Base-by-base conservation (phyloP, 2,797 vertebrate species). In the Atherinosoma microstoma region DNA sequence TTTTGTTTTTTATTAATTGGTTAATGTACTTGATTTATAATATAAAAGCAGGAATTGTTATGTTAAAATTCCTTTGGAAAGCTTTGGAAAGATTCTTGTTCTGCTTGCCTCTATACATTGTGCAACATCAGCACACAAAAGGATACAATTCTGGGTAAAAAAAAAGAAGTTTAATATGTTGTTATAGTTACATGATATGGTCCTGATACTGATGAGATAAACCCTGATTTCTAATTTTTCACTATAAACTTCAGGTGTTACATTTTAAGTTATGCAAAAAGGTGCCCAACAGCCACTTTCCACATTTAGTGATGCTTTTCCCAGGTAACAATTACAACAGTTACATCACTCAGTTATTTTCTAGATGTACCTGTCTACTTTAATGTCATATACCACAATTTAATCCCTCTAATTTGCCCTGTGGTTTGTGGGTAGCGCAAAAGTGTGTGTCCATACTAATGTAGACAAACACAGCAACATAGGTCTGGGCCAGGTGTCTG, bases 371-470 rank as follows among this genome's bases (percentile, higher is more conserved):
- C 49, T 51, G 61, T 80, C 51, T 66, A 65, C 62, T 74, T 85
- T 84, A 75, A 77, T 58, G 45, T 65, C 56, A 64, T 75, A 71
- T 71, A 71, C 75, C 67, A 67, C 65, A 67, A 73, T 77, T 61
- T 67, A 76, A 82, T 86, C 67, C 74, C 54, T 67, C 35, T 83
- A 75, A 88, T 81, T 86, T 80, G 72, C 20, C n/a, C 10, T 2
- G 58, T 54, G 69, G 72, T 82, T 62, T 70, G 71, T 56, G 4
- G 65, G 69, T 56, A n/a, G 78, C 62, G 66, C 62, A 34, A 62
- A 57, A 34, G 27, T 69, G 61, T 58, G 63, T 22, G n/a, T 74
- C 79, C 67, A 78, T 84, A 47, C 58, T 72, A 57, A 78, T 71
- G 58, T n/a, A 32, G 57, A n/a, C 34, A 57, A 42, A 67, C 22